Percentiles rank a stretch among this genome's conserved stretches.
Evolutionary conservation across 2,113 vertebrate species (phyloP).

Genomic region (Plestiodon gilberti): DNA sequence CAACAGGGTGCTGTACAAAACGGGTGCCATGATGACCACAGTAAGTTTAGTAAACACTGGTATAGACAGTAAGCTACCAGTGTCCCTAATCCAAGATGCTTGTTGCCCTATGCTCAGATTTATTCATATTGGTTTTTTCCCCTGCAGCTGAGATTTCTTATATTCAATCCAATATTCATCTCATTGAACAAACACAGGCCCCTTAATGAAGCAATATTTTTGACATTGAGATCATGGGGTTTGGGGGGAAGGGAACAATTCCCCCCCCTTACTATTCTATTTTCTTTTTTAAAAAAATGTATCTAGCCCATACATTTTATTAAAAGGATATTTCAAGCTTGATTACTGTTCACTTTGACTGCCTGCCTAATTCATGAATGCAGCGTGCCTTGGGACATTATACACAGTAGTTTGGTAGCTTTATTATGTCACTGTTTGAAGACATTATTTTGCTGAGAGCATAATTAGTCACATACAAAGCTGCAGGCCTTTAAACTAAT

Average conservation of each 20-base stretch:
- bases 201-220: constrained; percentile 66
- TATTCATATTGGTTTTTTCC: rapidly evolving
- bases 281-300: constrained; percentile 63
- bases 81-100: neutral
- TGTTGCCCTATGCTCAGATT: neutral
- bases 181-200: constrained; percentile 37
- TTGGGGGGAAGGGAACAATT: neutral
- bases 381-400: constrained; percentile 58
- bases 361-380: constrained; percentile 47
- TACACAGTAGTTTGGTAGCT: constrained; percentile 43
- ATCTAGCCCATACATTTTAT: constrained; percentile 65
- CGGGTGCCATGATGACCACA: no score
- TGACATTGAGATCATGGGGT: constrained; percentile 31
- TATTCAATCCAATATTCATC: constrained; percentile 28
- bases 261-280: constrained; percentile 55
- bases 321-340: constrained; percentile 69
- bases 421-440: constrained; percentile 67
- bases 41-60: no score
- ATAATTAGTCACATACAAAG: constrained; percentile 44
- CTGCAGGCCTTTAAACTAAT: constrained; percentile 37
- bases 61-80: neutral
- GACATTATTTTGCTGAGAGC: constrained; percentile 56
- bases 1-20: no score
- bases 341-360: constrained; percentile 64
- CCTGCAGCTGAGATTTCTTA: constrained; percentile 34